Base-by-base conservation (phyloP, 92 coral and sea anemone species). In the Heliopora coerulea region DNA sequence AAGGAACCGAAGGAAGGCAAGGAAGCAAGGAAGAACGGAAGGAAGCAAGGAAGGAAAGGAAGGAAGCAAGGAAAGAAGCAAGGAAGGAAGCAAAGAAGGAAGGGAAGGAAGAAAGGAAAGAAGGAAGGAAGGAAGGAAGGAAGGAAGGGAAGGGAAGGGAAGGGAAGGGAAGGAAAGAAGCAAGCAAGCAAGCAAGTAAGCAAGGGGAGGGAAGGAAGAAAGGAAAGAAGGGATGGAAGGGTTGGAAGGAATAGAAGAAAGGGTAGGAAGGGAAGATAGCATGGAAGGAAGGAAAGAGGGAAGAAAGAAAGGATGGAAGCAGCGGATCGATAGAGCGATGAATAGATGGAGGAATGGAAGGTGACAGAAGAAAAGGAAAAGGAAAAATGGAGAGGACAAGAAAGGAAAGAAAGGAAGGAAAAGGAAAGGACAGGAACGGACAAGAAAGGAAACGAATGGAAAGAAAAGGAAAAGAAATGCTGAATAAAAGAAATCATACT, bases 51-150 rank as follows among this genome's bases (percentile, higher is more conserved):
- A 54, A 8, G 39, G n/a, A 35, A 12, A 30, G 20, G 29, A 23
- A 15, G 3, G 1, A 4, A 26, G 14, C 12, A 23, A 30, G 10
- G 19, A 8, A 31, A 32, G n/a, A 58, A 58, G 8, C 8, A 26
- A 58, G 27, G 64, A 58, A 58, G 28, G 64, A 58, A 20, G 17
- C 26, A 58, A 9, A 18, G 64, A 58, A 9, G 3, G 64, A 58
- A 58, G 28, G 64, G 19, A 58, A 32, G 64, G 19, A 58, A 18
- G 28, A 58, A 11, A 41, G 48, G 19, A n/a, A 34, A 24, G 33
- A 25, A 34, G 19, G 49, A 19, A 27, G 18, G 62, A 8, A 25
- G 42, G n/a, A 72, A 25, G 23, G 28, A 72, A 32, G 29, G 21
- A 30, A 8, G 64, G 64, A 58, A 20, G 28, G 64, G 19, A 9